Base-by-base conservation (phyloP, 2,113 vertebrate genomes). In the Xenopus borealis region DNA sequence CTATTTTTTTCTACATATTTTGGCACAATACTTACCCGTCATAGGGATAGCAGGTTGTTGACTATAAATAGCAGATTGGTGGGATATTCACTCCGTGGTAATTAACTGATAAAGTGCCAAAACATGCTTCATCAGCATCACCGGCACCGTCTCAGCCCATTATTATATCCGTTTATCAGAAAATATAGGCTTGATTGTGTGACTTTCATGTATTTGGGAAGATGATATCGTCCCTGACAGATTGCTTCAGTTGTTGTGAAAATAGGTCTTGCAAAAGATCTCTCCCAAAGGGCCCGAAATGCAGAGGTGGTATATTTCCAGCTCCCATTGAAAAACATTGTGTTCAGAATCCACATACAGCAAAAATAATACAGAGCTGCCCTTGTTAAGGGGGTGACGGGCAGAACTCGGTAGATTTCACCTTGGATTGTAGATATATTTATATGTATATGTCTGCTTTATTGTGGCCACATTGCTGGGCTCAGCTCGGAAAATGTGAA, bases 211-310 rank as follows among this genome's bases (percentile, higher is more conserved):
- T 55, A 61, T 75, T 50, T 19, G 30, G n/a, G n/a, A 65, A 55
- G 64, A 75, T 52, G 55, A n/a, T 61, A 59, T 66, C 55, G 50
- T 17, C 23, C n/a, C 16, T 47, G 53, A 45, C 62, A 66, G 72
- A 63, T 50, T 64, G 23, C 33, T 33, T 72, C 47, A 74, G 66
- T 74, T 59, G 33, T 74, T 55, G 44, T n/a, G 33, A 66, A 63
- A 63, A 63, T 33, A 63, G 16, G 62, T 55, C 30, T 72, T 53
- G 17, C 62, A 20, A 66, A 19, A 45, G 23, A 66, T 33, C 16
- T 44, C 27, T 58, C 71, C 71, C 62, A 23, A n/a, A 66, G 62
- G 71, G 55, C 50, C 11, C 1, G 47, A 23, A 46, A 47, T 10
- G 9, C 17, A 16, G 46, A 62, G 18, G 23, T 19, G 17, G 47